Base-by-base conservation (phyloP, 2,888 invertebrate species). In the Cheilosia vernalis region DNA sequence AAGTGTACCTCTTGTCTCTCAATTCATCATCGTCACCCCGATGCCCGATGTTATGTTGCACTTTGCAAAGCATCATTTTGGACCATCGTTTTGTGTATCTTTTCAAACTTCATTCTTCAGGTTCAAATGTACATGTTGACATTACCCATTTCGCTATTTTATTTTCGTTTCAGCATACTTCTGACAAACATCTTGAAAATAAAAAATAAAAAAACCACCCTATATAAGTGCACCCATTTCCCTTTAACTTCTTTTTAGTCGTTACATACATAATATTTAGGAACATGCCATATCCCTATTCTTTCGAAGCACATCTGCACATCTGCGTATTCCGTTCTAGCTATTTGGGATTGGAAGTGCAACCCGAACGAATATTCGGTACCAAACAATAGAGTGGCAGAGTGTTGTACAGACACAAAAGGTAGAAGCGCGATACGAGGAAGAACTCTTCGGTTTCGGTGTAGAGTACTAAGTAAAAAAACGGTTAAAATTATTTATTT, bases 381-480 rank as follows among this genome's bases (percentile, higher is more conserved):
- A 63, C 83, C 63, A 40, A 15, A 47, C 69, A 33, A 83, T 60
- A 70, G 70, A 70, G 64, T 63, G 83, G 51, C 53, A 85, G 76
- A 85, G 66, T 74, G 67, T 66, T 70, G 67, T 73, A 70, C 66
- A 77, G 70, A 56, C 85, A 85, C 76, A 85, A 72, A 76, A 85
- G 77, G 63, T 72, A 81, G 81, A 80, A 77, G 77, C 85, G 85
- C 85, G 77, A 77, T 76, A 76, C 77, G 56, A 40, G 66, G 4
- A 61, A 63, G 76, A 81, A 85, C 85, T 67, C 72, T 76, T 81
- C 76, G 72, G 80, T 72, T 85, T 81, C 72, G 49, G 42, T 64
- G 51, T 33, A 66, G 53, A 70, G 58, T 74, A 51, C 5, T 44
- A 2, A 67, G 66, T 66, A 47, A 13, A 27, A 77, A 77, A 72